Conservation (phyloP, 2,888 invertebrate genomes). For the Suillia variegata region DNA sequence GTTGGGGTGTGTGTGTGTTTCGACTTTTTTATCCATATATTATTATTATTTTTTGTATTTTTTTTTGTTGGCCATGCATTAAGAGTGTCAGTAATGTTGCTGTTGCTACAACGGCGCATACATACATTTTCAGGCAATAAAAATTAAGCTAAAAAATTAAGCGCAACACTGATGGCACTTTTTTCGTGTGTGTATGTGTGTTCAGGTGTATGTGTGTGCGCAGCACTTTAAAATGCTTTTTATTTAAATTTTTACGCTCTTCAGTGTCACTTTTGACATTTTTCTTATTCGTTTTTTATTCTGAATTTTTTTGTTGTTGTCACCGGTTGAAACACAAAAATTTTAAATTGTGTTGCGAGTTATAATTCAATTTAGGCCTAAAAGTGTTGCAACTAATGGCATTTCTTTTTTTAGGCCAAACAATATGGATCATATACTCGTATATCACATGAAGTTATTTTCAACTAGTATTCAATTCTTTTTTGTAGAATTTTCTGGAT, state of each 20-base stretch:
- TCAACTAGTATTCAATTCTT: too few species aligned
- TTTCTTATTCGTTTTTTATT: not conserved
- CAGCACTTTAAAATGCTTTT: constrained; percentile 20
- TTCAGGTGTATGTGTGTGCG: not conserved
- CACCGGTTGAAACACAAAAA: too few species aligned
- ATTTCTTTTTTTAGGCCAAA: not conserved
- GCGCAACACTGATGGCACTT: constrained; percentile 7
- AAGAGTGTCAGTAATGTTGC: not conserved
- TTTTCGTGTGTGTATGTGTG: not conserved
- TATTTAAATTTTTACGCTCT: constrained; percentile 18
- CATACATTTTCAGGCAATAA: constrained; percentile 28
- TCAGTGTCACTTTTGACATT: constrained; percentile 17
- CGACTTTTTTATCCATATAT: not conserved
- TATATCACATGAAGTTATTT: too few species aligned
- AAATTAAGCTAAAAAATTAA: constrained; percentile 27
- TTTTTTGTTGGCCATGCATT: not conserved
- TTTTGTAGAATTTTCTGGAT: too few species aligned
- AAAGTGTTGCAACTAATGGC: not conserved
- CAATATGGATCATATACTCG: too few species aligned
- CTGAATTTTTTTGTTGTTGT: too few species aligned
- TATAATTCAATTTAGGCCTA: not conserved
- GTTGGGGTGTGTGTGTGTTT: too few species aligned
- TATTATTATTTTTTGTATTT: not conserved
- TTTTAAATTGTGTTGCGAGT: too few species aligned
- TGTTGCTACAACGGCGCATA: constrained; percentile 4